Evolutionary conservation across 2,113 vertebrate species (phyloP).

Genomic region (Tyto alba): DNA sequence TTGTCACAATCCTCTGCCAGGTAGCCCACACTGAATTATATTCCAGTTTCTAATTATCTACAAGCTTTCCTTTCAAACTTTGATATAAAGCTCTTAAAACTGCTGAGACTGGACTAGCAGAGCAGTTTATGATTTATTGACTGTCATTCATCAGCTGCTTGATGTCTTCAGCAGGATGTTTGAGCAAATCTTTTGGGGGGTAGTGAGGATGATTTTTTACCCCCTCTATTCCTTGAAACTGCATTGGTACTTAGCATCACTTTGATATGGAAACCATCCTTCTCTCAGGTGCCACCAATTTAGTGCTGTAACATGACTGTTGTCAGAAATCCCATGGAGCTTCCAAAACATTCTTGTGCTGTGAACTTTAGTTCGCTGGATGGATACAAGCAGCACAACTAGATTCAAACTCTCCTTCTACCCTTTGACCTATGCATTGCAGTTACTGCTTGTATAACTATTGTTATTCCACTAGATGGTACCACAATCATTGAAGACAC

Average conservation of each 20-base stretch:
- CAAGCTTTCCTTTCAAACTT: background rate
- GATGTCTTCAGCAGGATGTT: background rate
- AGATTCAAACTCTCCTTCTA: background rate
- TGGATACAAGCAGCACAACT: background rate
- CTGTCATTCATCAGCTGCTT: background rate
- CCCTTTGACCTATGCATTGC: accelerated
- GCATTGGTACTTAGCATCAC: background rate
- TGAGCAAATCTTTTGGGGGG: background rate
- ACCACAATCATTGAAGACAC: background rate
- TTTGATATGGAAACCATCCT: background rate
- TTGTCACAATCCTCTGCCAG: background rate
- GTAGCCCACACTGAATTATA: background rate
- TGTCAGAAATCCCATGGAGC: background rate
- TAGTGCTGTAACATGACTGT: background rate
- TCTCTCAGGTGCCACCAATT: background rate
- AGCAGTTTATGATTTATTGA: background rate
- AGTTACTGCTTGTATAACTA: background rate
- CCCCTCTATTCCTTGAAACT: background rate
- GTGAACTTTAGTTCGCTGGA: background rate
- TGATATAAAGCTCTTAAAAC: background rate
- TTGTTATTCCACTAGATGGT: constrained; percentile 61
- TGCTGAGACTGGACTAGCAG: too few species aligned
- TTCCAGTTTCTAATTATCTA: background rate
- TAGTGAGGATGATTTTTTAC: accelerated
- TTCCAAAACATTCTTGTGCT: background rate